Base-by-base conservation (phyloP, 2,888 invertebrate species). In the Acrocera orbiculus region DNA sequence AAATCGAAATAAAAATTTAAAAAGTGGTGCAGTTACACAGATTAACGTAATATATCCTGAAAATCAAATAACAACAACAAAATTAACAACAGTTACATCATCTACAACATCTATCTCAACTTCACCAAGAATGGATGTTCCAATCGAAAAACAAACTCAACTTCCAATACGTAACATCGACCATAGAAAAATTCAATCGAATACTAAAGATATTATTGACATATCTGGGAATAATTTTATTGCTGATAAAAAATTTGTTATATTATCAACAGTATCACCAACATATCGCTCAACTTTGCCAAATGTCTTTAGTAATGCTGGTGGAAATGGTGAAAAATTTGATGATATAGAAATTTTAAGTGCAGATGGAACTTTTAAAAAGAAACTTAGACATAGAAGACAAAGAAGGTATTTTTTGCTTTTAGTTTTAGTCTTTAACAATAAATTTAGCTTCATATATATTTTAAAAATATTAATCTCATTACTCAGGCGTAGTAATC, bases 181-280 rank as follows among this genome's bases (percentile, higher is more conserved):
- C 42, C 46, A 47, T 15, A 52, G 57, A 8, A 61, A 61, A 48
- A 61, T 61, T 35, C 60, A 61, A 46, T 61, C 61, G 31, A 54
- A 61, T 40, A 58, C 57, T 27, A 61, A 61, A 47, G 60, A 60
- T 44, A 61, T 60, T 34, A 54, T 56, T 43, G 52, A 54, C 37
- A 56, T 59, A 47, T 56, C 56, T 22, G 57, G 58, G 33, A 57
- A 59, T 40, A 59, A 60, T 43, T 58, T 60, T 43, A 52, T 59
- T 16, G 47, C 53, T n/a, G 52, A 53, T 32, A 48, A 54, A n/a
- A 52, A 56, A 32, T 42, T 53, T 19, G 45, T 52, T 20, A 55
- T 58, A 39, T 41, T 58, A 44, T 56, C 58, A 19, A 61, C 61
- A 23, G 50, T 56, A 19, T 34, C 53, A 39, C 59, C 61, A 5